Evolutionary conservation across 2,888 invertebrate species (phyloP).

Genomic region (Xestia rhomboidea): DNA sequence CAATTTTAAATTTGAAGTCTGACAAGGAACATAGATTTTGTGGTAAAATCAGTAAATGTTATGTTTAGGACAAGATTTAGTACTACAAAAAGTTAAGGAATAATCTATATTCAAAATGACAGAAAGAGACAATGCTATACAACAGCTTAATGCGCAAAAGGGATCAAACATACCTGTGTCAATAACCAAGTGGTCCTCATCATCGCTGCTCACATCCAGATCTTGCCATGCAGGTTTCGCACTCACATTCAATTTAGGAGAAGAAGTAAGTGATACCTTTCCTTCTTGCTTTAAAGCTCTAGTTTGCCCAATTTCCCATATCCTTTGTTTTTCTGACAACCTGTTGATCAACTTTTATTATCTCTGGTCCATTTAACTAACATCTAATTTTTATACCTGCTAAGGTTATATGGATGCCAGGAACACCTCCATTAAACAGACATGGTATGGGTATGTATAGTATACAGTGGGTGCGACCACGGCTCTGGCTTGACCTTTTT

Average conservation of each 20-base stretch:
- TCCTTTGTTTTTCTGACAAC: conserved; percentile 48
- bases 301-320: conserved; percentile 22
- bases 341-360: conserved; percentile 30
- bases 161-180: conserved; percentile 61
- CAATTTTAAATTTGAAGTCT: too few relatives aligned
- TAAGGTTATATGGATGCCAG: too few relatives aligned
- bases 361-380: not conserved
- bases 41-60: not conserved
- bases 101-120: not conserved
- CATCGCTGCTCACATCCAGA: conserved; percentile 40
- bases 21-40: not conserved
- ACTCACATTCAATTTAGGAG: not conserved
- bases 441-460: too few relatives aligned
- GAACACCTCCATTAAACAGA: too few relatives aligned
- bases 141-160: not conserved
- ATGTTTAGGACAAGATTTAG: not conserved
- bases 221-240: conserved; percentile 1
- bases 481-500: too few relatives aligned
- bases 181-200: conserved; percentile 69
- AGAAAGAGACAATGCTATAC: not conserved
- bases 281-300: conserved; percentile 5
- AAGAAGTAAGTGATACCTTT: not conserved
- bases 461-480: too few relatives aligned
- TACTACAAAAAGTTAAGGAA: not conserved
- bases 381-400: not conserved